Evolutionary conservation across 2,797 vertebrate genomes (phyloP), one percentile per base, ranked within the genome.

Genomic region (Pipistrellus pipistrellus): DNA sequence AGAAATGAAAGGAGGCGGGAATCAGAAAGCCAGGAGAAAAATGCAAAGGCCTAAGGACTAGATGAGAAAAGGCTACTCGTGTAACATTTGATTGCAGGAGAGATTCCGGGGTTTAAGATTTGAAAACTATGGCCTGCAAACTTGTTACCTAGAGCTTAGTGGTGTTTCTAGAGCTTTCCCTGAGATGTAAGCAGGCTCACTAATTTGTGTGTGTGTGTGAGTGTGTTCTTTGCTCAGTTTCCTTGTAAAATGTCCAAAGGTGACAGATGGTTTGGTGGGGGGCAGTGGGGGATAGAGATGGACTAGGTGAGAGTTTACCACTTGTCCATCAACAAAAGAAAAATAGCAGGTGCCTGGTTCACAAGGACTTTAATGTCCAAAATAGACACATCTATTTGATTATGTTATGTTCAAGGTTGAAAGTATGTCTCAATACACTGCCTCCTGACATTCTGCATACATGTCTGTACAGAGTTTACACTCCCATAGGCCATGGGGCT

Each of bases 401-500:
- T 76, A 41, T 91, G 53, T 83, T 59, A 85, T 6, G 18, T 90
- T 48, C 44, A 38, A 72, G 53, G n/a, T 68, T 71, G 7, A 82
- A 57, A 30, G 59, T 53, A 59, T 44, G 57, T 23, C 71, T 59
- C 10, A 66, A 30, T 46, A 76, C 77, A 84, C 66, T 53, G 41
- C n/a, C 46, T 90, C 27, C 77, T 73, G 46, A 94, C 84, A 90
- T 76, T 41, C 75, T 89, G 8, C 57, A 12, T 35, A 38, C 27
- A 8, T 14, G 18, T 89, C 51, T 89, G 8, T 55, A 53, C 0
- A 13, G 48, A 55, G 44, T 82, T 11, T 73, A 13, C 3, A 51
- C 5, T 88, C 48, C 83, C 17, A 44, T n/a, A 76, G 71, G 38
- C 35, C 59, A 71, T 6, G 59, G 44, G 38, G 6, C 44, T 73